Base-by-base conservation (phyloP, 2,797 vertebrate species). In the Moxostoma hubbsi region DNA sequence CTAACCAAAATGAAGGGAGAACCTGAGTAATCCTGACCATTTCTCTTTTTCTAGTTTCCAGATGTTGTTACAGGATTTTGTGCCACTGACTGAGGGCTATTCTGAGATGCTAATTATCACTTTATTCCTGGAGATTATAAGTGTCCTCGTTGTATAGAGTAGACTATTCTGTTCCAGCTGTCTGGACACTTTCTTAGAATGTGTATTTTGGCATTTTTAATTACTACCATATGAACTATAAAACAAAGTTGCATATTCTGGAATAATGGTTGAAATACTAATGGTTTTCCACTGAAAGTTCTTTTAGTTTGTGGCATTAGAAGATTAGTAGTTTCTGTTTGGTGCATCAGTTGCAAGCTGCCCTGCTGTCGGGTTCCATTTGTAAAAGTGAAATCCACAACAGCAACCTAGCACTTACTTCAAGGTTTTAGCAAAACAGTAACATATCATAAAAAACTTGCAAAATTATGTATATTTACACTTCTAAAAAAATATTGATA, bases 11-110 rank as follows among this genome's bases (percentile, higher is more conserved):
- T 73, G 50, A 57, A 51, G 16, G 18, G 12, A 76, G 13, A 16
- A 49, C 13, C 10, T 46, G 66, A 62, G 49, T 65, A 65, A 79
- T 79, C 43, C 57, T 74, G 49, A 36, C 18, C 9, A 18, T 13
- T 53, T 76, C 24, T 45, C 63, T 78, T 61, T 54, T 9, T 75
- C 69, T 78, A 45, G 82, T 61, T 79, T 83, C 81, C 83, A 86
- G 79, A 81, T 74, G 75, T 61, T 69, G 62, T 45, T 53, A 15
- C 11, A 43, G 11, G 8, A 15, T 75, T 47, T 49, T 53, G 13
- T 16, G 45, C 69, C 65, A 61, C 18, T 45, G 64, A 73, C 74
- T 53, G 69, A 75, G 57, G 54, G 58, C 36, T 81, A 76, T 81
- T 68, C 75, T 80, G 83, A 81, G 61, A 67, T 62, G n/a, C 61